Percentiles rank a stretch among this genome's conserved stretches.
Conservation (phyloP, 2,113 vertebrate species). For the Naja naja region DNA sequence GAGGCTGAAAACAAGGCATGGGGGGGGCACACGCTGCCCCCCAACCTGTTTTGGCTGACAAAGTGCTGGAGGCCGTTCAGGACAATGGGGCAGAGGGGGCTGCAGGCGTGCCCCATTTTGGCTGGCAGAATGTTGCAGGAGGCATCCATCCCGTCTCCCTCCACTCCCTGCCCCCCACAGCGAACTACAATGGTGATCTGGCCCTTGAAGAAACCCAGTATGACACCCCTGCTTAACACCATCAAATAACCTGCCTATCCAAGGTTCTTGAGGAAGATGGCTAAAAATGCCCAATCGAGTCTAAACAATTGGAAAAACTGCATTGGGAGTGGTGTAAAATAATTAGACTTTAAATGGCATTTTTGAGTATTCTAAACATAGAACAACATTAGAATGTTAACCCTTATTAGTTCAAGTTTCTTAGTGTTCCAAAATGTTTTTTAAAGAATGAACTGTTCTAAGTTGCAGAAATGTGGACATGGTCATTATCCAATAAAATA, state of each 20-base stretch:
- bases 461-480: not conserved
- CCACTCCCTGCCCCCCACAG: no score
- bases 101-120: no score
- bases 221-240: no score
- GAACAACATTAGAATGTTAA: not conserved
- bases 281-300: not conserved
- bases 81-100: no score
- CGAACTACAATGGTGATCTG: no score
- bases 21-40: no score
- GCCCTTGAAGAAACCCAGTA: no score
- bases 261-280: not conserved
- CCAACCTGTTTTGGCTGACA: no score
- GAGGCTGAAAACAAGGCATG: no score
- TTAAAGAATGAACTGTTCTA: not conserved
- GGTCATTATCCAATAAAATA: not conserved
- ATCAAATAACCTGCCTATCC: not conserved
- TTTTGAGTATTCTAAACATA: not conserved
- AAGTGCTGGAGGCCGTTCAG: no score
- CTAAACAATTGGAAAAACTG: not conserved
- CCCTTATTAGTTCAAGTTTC: not conserved
- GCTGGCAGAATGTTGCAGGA: no score
- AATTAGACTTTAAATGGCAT: not conserved
- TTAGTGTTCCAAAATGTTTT: not conserved
- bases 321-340: not conserved
- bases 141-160: no score